Evolutionary conservation across 2,113 vertebrate species (phyloP), one percentile per base, ranked within the genome.

Genomic region (Datnioides undecimradiatus): DNA sequence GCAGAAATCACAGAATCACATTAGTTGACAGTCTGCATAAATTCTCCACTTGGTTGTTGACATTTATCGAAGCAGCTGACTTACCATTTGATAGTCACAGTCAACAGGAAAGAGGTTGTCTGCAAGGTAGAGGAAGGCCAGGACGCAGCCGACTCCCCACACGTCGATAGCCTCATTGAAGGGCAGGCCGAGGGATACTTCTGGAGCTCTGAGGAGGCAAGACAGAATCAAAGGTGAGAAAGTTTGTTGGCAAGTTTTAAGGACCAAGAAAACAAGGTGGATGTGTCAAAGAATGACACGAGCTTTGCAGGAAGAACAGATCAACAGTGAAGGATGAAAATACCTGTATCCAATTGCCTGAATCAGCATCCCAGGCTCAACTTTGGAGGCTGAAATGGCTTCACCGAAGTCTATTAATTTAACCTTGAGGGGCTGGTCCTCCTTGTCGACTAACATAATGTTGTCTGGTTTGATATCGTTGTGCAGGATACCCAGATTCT

Each of bases 51-150:
- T 40, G 34, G 19, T 21, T 40, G 3, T 55, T 4, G 6, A 41
- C 5, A 38, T 27, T 16, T 29, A 41, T 46, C 36, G 16, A 52
- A 3, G 4, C 1, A 34, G 46, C 19, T 41, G 19, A 52, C 68
- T 7, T 8, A 87, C 77, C 78, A 80, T 82, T 62, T 76, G 66
- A 68, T 78, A 79, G 8, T 78, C 40, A n/a, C 55, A 72, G 38
- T 46, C 2, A 1, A 73, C 52, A 21, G 68, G 10, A 12, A 80
- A 71, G 25, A 83, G 63, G 52, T 86, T 76, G 0, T 79, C 31
- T 31, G 41, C 52, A 0, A 86, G 31, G 55, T 60, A 86, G 36
- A 84, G 70, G 55, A 48, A 84, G 6, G 45, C 63, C n/a, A 82
- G 64, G 33, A 70, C 1, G 5, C 63, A 82, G 36, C 71, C 71